These are phyloP conservation scores for Nothobranchius furzeri DNA, from an alignment of 2,113 vertebrate species.

Conservation along the genomic window DNA sequence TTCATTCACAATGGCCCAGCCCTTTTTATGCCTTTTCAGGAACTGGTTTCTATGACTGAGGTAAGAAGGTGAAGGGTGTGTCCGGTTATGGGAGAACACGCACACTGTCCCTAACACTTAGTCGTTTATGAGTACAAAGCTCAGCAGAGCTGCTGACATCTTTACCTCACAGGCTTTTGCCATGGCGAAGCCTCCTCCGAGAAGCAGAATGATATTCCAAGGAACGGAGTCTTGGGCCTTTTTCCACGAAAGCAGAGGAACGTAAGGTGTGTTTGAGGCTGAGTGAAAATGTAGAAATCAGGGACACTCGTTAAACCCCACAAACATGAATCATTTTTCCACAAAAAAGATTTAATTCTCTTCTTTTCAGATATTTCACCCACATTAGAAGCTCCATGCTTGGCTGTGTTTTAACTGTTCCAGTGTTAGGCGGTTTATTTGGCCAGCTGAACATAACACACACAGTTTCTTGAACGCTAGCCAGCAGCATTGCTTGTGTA, in stretches of 20 bases:
- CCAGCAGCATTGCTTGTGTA: not conserved
- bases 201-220: conserved; percentile 94
- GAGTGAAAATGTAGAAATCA: conserved; percentile 14
- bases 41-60: not conserved
- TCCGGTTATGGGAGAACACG: not conserved
- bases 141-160: not conserved
- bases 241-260: conserved; percentile 90
- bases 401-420: conserved; percentile 24
- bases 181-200: conserved; percentile 97
- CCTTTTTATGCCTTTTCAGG: not conserved
- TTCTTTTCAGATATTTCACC: conserved; percentile 21
- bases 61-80: not conserved
- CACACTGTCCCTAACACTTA: not conserved
- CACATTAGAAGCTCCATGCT: conserved; percentile 1
- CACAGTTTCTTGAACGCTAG: not conserved
- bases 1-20: not conserved
- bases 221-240: conserved; percentile 91
- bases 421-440: conserved; percentile 61
- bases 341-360: not conserved
- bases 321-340: not conserved
- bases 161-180: conserved; percentile 97
- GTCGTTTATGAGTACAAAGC: not conserved
- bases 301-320: not conserved
- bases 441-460: conserved; percentile 66
- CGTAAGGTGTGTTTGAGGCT: conserved; percentile 87